Base-by-base conservation (phyloP, 2,797 vertebrate species). In the Poecilia velifera region DNA sequence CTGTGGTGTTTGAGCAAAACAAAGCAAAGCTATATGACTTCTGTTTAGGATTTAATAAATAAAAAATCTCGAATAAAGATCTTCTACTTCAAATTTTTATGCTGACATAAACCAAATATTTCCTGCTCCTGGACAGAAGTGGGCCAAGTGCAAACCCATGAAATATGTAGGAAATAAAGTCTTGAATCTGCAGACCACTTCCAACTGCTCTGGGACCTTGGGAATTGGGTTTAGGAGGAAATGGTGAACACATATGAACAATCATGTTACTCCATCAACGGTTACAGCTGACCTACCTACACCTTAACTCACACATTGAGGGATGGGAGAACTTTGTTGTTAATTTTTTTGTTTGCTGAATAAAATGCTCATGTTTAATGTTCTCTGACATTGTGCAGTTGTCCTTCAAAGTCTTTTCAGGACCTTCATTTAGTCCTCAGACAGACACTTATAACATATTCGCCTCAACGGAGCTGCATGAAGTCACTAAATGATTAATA, bases 81-180 rank as follows among this genome's bases (percentile, higher is more conserved):
- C 9, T 12, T 55, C 25, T 25, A 12, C 53, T 55, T 55, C 53
- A 55, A n/a, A 55, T 55, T 9, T 90, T 78, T 0, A 3, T 77
- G 80, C 49, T 74, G 76, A 76, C 55, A 55, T 76, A 68, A 51
- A 77, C 57, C 70, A 77, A 31, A 59, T 90, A 55, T 62, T 76
- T 76, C 82, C 73, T 89, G 84, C 43, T 87, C 51, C 28, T 41
- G 43, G 45, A 57, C 20, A 87, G 71, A 94, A 87, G 51, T 91
- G 74, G 89, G 89, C 74, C 84, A 88, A 91, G 85, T 90, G 84
- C 76, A 91, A 92, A 90, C 86, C 86, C 86, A 90, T 94, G 73
- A 93, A 94, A 94, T 91, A 94, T 94, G 88, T 87, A 94, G 79
- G 72, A 88, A 83, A 71, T 71, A n/a, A 83, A 86, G 74, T 88